phyloP scores from a whole-genome alignment of 2,797 vertebrate species.

The Cyclopterus lumpus region DNA sequence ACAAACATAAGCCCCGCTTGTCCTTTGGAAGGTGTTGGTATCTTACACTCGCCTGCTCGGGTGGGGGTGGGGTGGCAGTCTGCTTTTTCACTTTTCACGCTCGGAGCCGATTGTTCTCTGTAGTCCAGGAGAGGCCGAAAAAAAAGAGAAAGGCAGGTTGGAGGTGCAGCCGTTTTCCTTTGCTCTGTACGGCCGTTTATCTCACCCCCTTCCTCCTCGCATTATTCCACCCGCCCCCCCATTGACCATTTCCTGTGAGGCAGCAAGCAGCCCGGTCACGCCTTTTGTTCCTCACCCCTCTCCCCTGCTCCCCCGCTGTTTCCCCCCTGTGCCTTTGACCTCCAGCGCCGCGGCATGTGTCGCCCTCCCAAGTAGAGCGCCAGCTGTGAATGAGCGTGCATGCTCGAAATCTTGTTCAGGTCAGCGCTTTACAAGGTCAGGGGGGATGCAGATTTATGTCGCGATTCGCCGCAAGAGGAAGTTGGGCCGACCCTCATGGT shows the following conservation, averaged over 20 bases:
- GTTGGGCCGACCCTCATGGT: background rate
- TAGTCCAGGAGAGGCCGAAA: background rate
- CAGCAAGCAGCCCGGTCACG: conserved; percentile 35
- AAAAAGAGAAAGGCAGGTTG: background rate
- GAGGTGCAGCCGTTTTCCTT: conserved; percentile 7
- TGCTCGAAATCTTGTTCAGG: conserved; percentile 20
- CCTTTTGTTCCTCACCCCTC: conserved; percentile 42
- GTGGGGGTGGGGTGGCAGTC: conserved; percentile 7
- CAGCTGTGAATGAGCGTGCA: conserved; percentile 16
- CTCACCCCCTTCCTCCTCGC: background rate
- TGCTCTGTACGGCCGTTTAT: conserved; percentile 29
- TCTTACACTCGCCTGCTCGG: background rate
- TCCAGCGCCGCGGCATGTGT: conserved; percentile 30
- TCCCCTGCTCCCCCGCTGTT: conserved; percentile 32
- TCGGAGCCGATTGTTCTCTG: conserved; percentile 21
- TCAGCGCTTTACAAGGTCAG: conserved; percentile 33
- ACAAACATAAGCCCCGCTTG: conserved; percentile 24
- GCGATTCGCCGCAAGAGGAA: conserved; percentile 29
- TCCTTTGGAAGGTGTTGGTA: conserved; percentile 10
- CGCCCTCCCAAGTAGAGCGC: conserved; percentile 19
- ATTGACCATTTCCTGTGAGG: conserved; percentile 57
- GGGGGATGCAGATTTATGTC: conserved; percentile 33
- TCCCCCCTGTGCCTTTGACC: conserved; percentile 26
- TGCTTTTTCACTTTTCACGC: conserved; percentile 16
- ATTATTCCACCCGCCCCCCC: background rate